Percentiles rank a stretch among this genome's conserved stretches.
Evolutionary conservation across 2,113 vertebrate species (phyloP).

Genomic region (chimpanzee (Pan troglodytes)): NHGRI_mPanTro3-v2.1_pri NC_072398.2:187291001-187291500

Average conservation of each 20-base stretch:
- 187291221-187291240: slow-evolving; percentile 12
- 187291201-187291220: background rate
- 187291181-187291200: background rate
- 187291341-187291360: too few species aligned
- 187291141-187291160: background rate
- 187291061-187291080: background rate
- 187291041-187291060: background rate
- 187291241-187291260: background rate
- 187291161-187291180: background rate
- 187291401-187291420: background rate
- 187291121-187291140: background rate
- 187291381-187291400: background rate
- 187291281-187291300: slow-evolving; percentile 1
- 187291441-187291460: background rate
- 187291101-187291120: background rate
- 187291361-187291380: background rate
- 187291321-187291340: slow-evolving; percentile 12
- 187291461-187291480: too few species aligned
- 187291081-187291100: background rate
- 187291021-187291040: background rate
- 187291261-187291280: background rate
- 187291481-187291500: background rate
- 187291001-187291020: background rate
- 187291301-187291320: background rate
- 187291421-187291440: background rate